Evolutionary conservation across 1,140 invertebrate species (phyloP).

Genomic region (Drosophila mojavensis): DNA sequence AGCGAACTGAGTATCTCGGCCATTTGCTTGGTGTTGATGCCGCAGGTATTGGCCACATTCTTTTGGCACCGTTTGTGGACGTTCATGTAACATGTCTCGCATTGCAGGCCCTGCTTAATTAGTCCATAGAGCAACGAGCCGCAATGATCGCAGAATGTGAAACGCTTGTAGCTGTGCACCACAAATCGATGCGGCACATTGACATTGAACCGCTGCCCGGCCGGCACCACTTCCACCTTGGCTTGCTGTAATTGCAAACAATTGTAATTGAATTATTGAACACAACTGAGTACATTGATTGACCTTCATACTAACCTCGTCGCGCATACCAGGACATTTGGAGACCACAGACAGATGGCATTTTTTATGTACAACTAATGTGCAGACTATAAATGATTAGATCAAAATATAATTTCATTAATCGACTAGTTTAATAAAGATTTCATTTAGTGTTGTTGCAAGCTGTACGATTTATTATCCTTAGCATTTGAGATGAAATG

Average conservation of each 20-base stretch:
- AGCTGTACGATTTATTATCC: slow-evolving; percentile 13
- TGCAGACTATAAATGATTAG: slow-evolving; percentile 92
- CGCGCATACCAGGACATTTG: slow-evolving; percentile 97
- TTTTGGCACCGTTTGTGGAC: slow-evolving; percentile 99
- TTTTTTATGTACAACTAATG: slow-evolving; percentile 98
- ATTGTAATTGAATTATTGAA: slow-evolving; percentile 1
- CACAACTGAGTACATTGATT: neutral
- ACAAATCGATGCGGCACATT: slow-evolving; percentile 98
- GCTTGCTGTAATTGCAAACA: slow-evolving; percentile 58
- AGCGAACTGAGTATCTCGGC: slow-evolving; percentile 95
- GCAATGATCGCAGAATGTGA: slow-evolving; percentile 99
- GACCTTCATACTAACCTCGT: slow-evolving; percentile 87
- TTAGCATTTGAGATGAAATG: slow-evolving; percentile 11
- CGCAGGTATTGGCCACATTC: slow-evolving; percentile 99
- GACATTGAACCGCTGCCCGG: slow-evolving; percentile 96
- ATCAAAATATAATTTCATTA: slow-evolving; percentile 49
- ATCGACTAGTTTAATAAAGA: slow-evolving; percentile 1
- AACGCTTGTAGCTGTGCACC: slow-evolving; percentile 97
- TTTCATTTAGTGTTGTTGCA: neutral
- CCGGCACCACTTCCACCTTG: slow-evolving; percentile 84
- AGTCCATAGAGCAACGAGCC: slow-evolving; percentile 95
- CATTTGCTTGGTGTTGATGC: slow-evolving; percentile 98
- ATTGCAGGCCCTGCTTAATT: slow-evolving; percentile 98
- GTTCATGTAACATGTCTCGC: slow-evolving; percentile 98
- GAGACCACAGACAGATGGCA: slow-evolving; percentile 97